Evolutionary conservation across 2,797 vertebrate species (phyloP).

Genomic region (Argentina silus): DNA sequence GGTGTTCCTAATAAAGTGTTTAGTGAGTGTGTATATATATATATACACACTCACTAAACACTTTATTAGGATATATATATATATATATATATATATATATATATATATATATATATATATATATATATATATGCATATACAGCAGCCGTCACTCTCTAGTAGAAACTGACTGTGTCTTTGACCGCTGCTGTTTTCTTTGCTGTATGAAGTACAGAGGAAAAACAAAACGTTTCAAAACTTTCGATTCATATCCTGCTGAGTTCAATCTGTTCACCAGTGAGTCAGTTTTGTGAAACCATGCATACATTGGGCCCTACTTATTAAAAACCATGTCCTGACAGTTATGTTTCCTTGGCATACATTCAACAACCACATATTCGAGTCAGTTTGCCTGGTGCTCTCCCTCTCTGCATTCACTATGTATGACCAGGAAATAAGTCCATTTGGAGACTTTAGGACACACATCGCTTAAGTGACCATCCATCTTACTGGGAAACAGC

Average conservation of each 20-base stretch:
- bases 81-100: no score
- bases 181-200: not conserved
- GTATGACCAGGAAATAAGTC: not conserved
- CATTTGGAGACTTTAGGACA: not conserved
- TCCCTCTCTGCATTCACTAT: not conserved
- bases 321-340: not conserved
- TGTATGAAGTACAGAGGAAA: not conserved
- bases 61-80: no score
- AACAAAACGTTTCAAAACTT: not conserved
- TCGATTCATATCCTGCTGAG: not conserved
- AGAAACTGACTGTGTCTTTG: slow-evolving; percentile 1
- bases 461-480: not conserved
- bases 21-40: no score
- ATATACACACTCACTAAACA: no score
- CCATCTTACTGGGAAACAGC: not conserved
- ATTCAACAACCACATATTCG: not conserved
- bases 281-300: not conserved
- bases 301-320: not conserved
- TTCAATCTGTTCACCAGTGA: not conserved
- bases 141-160: not conserved
- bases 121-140: no score
- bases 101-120: no score
- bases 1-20: no score
- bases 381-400: not conserved
- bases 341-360: not conserved